These are phyloP conservation scores for Drosophila rhopaloa DNA, from an alignment of 1,140 invertebrate species.

Conservation along the genomic window DNA sequence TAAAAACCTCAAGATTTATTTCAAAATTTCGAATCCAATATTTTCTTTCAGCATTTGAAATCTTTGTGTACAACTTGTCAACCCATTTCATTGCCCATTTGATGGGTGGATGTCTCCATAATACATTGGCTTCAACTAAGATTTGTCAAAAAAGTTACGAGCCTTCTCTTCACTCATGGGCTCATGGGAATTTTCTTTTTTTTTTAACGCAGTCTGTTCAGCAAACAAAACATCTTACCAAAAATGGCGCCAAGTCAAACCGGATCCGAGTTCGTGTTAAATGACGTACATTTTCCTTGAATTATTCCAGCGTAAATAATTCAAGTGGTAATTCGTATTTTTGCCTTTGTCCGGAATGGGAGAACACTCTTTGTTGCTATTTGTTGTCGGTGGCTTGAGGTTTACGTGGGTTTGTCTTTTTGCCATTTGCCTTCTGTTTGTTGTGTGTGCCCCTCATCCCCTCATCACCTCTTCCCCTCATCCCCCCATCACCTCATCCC, in stretches of 20 bases:
- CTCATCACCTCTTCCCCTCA: background rate
- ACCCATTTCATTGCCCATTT: background rate
- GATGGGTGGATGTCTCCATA: background rate
- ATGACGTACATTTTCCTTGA: slow-evolving; percentile 51
- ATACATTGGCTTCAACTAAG: background rate
- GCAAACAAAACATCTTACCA: slow-evolving; percentile 25
- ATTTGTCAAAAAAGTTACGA: slow-evolving; percentile 16
- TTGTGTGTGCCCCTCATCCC: slow-evolving; percentile 16
- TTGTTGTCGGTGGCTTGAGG: slow-evolving; percentile 46
- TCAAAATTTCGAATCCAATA: too few relatives aligned
- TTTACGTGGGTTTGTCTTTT: slow-evolving; percentile 43
- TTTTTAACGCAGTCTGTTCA: slow-evolving; percentile 8
- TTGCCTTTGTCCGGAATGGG: slow-evolving; percentile 30
- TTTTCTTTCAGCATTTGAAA: background rate
- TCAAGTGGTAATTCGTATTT: slow-evolving; percentile 58
- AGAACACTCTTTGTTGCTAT: slow-evolving; percentile 40
- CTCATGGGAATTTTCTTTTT: slow-evolving; percentile 16
- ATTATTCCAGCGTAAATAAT: slow-evolving; percentile 68
- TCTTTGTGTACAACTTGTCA: background rate
- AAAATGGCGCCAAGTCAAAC: slow-evolving; percentile 34
- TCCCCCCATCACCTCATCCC: slow-evolving; percentile 20
- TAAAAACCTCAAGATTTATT: too few relatives aligned
- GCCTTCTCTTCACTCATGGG: background rate
- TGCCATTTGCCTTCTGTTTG: slow-evolving; percentile 50
- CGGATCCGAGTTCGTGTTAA: slow-evolving; percentile 33